phyloP scores from a whole-genome alignment of 2,113 vertebrate genomes.

The Myiagra hebetior region DNA sequence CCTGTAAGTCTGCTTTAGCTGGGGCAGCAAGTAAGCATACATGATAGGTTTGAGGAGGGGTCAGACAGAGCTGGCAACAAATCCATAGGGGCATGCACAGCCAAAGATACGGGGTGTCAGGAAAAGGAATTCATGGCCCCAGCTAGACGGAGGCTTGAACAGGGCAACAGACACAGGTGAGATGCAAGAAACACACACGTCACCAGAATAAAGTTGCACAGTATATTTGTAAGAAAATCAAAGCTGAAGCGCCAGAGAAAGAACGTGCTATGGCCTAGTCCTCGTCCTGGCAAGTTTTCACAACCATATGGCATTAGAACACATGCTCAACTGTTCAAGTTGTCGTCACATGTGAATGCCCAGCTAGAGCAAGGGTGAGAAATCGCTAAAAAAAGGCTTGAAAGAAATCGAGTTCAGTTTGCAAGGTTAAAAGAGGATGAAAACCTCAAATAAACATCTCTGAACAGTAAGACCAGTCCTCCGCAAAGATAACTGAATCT shows the following conservation, averaged over 20 bases:
- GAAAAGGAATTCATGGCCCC: not conserved
- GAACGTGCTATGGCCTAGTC: not conserved
- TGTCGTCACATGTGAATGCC: not conserved
- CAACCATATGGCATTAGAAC: not conserved
- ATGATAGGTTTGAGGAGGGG: not conserved
- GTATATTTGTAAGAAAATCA: not conserved
- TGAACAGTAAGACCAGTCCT: not conserved
- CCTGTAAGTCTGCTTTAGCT: not conserved
- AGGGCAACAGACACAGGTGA: not conserved
- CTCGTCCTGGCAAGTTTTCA: not conserved
- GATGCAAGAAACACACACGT: not conserved
- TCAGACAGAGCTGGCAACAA: not conserved
- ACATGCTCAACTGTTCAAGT: not conserved
- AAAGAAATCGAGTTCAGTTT: not conserved
- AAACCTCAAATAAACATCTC: not conserved
- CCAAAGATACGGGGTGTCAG: not conserved
- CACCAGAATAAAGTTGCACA: not conserved
- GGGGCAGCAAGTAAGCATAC: not conserved
- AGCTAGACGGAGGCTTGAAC: not conserved
- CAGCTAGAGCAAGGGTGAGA: not conserved
- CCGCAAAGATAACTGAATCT: not conserved
- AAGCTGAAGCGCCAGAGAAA: not conserved
- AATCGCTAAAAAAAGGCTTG: not conserved
- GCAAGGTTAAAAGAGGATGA: not conserved
- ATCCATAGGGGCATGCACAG: not conserved